Evolutionary conservation across 2,113 vertebrate genomes (phyloP).

Genomic region (Todiramphus saurophagus): DNA sequence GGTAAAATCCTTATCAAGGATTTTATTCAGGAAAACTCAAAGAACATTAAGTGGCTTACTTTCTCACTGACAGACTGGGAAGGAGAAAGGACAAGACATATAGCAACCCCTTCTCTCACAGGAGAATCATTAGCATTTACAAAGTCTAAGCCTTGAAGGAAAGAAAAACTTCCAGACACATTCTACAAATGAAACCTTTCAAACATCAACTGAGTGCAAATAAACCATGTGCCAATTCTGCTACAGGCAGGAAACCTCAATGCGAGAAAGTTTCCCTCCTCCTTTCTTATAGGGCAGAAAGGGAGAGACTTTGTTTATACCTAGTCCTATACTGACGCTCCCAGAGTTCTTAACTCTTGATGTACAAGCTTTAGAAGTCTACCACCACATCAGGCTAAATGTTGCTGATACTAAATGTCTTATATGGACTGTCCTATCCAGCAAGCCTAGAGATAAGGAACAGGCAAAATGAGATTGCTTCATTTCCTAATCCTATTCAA

Average conservation of each 20-base stretch:
- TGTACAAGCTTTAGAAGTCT: background rate
- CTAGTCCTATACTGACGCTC: background rate
- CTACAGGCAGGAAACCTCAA: background rate
- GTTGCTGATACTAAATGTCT: background rate
- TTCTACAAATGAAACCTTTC: slow-evolving; percentile 2
- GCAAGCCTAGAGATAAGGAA: background rate
- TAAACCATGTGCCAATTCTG: background rate
- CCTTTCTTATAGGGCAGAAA: background rate
- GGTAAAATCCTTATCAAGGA: background rate
- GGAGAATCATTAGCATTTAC: slow-evolving; percentile 18
- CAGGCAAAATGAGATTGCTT: background rate
- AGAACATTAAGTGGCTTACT: background rate
- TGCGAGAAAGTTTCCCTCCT: background rate
- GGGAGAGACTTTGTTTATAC: background rate
- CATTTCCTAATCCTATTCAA: background rate
- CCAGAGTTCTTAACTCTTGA: slow-evolving; percentile 4
- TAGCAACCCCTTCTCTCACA: background rate
- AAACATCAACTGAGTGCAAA: background rate
- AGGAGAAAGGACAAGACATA: background rate
- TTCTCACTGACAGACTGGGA: background rate
- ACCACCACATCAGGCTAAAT: background rate
- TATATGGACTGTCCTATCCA: background rate
- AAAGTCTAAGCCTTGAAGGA: background rate
- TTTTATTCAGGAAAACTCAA: background rate
- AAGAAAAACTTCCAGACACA: background rate